phyloP scores from a whole-genome alignment of 2,888 invertebrate species.

The Aplocera efformata region DNA sequence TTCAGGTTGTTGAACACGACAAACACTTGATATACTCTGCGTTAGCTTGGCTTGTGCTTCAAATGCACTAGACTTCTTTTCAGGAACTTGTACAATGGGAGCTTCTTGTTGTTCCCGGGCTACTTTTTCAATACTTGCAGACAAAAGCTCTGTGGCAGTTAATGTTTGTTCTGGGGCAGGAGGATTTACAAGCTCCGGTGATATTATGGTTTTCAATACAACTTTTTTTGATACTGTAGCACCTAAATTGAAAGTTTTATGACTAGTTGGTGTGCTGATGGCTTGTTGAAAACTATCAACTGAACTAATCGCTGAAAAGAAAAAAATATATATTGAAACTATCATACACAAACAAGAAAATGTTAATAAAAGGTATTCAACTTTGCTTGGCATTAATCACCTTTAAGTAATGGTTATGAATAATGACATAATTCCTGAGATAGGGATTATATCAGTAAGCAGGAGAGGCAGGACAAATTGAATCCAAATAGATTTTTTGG shows the following conservation, averaged over 20 bases:
- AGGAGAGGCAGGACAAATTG: too few species aligned
- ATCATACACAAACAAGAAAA: background rate
- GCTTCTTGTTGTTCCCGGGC: constrained; percentile 50
- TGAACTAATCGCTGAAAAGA: constrained; percentile 67
- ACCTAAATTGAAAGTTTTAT: constrained; percentile 45
- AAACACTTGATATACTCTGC: constrained; percentile 65
- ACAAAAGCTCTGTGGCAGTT: constrained; percentile 63
- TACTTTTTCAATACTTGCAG: constrained; percentile 69
- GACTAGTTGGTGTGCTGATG: constrained; percentile 68
- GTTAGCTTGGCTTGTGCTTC: constrained; percentile 72
- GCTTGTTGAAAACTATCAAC: constrained; percentile 63
- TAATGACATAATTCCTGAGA: too few species aligned
- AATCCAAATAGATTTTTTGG: too few species aligned
- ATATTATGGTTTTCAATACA: constrained; percentile 25
- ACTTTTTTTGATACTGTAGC: constrained; percentile 19
- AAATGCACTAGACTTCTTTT: constrained; percentile 57
- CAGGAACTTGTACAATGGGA: constrained; percentile 33
- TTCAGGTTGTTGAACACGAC: constrained; percentile 57
- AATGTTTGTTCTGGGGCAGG: constrained; percentile 43
- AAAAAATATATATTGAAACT: constrained; percentile 19
- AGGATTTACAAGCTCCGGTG: constrained; percentile 39
- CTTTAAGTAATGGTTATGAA: too few species aligned
- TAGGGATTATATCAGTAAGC: too few species aligned
- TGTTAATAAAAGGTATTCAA: too few species aligned
- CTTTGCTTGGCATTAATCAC: too few species aligned